Conservation (phyloP, 1,140 invertebrate genomes). For the Temnothorax longispinosus region DNA sequence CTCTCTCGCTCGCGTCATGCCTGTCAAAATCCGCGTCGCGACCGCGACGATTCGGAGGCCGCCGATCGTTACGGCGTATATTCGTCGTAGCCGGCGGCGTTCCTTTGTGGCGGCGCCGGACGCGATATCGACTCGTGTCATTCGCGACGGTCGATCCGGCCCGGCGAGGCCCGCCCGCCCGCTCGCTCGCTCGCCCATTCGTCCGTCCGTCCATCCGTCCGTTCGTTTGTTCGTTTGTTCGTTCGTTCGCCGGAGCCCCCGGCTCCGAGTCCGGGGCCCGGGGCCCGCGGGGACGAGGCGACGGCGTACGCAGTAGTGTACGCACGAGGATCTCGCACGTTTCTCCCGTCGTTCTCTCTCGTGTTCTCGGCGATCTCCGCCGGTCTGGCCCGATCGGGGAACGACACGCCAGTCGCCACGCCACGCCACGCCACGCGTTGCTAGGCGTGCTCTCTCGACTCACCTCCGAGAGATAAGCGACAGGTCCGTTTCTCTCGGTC, state of each 20-base stretch:
- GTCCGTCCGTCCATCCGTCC: neutral
- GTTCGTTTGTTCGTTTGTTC: neutral
- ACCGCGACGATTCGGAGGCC: neutral
- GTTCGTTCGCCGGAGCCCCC: neutral
- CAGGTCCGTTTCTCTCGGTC: constrained; percentile 53
- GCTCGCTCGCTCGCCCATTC: neutral
- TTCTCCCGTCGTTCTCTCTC: no score
- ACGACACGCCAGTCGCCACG: neutral
- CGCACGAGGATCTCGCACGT: neutral
- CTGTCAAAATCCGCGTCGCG: neutral
- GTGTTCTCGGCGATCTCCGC: neutral
- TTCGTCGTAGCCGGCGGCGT: neutral
- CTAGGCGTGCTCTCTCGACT: constrained; percentile 76
- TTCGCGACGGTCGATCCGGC: constrained; percentile 42
- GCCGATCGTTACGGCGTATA: constrained; percentile 24
- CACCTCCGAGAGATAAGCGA: constrained; percentile 64
- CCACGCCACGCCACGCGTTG: constrained; percentile 67
- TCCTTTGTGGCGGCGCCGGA: constrained; percentile 43
- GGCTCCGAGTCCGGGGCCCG: no score
- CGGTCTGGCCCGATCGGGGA: neutral
- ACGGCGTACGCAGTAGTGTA: neutral
- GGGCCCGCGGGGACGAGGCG: neutral
- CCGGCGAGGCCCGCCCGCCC: constrained; percentile 41
- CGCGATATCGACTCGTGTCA: constrained; percentile 58
- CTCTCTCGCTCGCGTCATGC: neutral